Conservation (phyloP, 1,140 invertebrate genomes). For the Homarus americanus region DNA sequence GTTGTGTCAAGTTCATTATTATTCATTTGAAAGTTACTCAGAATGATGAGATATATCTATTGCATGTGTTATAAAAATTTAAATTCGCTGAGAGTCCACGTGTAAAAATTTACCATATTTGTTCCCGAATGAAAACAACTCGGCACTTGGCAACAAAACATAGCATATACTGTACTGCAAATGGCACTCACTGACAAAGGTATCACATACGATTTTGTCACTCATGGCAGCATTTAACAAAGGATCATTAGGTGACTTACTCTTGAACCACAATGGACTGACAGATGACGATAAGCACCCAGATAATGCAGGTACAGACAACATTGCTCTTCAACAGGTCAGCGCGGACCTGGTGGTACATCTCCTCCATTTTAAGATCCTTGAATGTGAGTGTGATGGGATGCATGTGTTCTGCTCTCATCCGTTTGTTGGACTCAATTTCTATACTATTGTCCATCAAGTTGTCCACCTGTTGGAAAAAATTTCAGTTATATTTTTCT, state of each 20-base stretch:
- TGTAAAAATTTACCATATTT: too few species aligned
- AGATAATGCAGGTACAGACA: conserved; percentile 93
- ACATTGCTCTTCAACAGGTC: conserved; percentile 97
- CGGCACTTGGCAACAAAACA: too few species aligned
- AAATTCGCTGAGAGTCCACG: too few species aligned
- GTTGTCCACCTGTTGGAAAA: conserved; percentile 85
- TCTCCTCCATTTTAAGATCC: conserved; percentile 84
- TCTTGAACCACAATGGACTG: conserved; percentile 88
- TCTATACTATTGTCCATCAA: conserved; percentile 94
- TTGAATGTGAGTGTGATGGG: conserved; percentile 92
- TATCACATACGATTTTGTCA: too few species aligned
- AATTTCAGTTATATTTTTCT: too few species aligned
- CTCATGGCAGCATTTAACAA: background rate
- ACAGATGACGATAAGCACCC: conserved; percentile 91
- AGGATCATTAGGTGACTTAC: conserved; percentile 78
- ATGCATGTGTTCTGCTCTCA: conserved; percentile 92
- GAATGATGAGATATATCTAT: too few species aligned
- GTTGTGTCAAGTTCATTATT: too few species aligned
- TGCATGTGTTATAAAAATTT: too few species aligned
- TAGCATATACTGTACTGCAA: too few species aligned
- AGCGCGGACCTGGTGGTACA: conserved; percentile 77
- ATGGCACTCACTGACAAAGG: too few species aligned
- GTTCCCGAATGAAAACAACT: too few species aligned
- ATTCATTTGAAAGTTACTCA: too few species aligned
- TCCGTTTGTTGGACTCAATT: conserved; percentile 94